Conservation (phyloP, 2,888 invertebrate species). For the Psococerastis gibbosa region DNA sequence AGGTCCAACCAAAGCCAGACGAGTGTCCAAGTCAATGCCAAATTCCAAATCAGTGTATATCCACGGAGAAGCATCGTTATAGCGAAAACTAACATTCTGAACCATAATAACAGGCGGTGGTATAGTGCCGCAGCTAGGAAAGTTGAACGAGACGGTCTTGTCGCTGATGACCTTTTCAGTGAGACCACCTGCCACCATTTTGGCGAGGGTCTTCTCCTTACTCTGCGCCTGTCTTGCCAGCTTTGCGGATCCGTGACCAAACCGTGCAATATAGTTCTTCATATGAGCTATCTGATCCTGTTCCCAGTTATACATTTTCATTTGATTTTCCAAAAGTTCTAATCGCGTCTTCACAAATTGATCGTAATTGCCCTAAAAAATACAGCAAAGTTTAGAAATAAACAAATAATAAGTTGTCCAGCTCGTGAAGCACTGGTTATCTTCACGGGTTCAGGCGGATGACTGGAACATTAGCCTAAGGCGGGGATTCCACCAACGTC, state of each 20-base stretch:
- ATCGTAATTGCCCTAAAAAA: conserved; percentile 72
- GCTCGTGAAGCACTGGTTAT: neutral
- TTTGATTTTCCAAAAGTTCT: conserved; percentile 94
- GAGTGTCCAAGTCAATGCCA: conserved; percentile 93
- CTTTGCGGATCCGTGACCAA: conserved; percentile 98
- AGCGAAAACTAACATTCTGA: conserved; percentile 91
- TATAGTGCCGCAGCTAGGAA: conserved; percentile 85
- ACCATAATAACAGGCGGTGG: conserved; percentile 99
- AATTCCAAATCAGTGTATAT: conserved; percentile 97
- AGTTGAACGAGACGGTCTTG: conserved; percentile 85
- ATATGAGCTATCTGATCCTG: conserved; percentile 98
- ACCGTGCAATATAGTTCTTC: conserved; percentile 99
- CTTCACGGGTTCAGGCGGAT: too few relatives aligned
- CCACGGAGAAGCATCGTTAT: conserved; percentile 65
- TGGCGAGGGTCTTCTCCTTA: conserved; percentile 96
- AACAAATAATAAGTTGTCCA: neutral
- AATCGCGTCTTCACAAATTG: conserved; percentile 82
- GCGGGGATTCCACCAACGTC: too few relatives aligned
- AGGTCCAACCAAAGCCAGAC: conserved; percentile 87
- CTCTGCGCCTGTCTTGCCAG: conserved; percentile 97
- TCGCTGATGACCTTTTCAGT: conserved; percentile 88
- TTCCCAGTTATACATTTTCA: conserved; percentile 99
- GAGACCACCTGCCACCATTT: conserved; percentile 96
- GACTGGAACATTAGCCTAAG: too few relatives aligned
- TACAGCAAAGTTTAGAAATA: neutral